These are phyloP conservation scores for Hesperia comma DNA, from an alignment of 2,888 invertebrate species.

Conservation along the genomic window DNA sequence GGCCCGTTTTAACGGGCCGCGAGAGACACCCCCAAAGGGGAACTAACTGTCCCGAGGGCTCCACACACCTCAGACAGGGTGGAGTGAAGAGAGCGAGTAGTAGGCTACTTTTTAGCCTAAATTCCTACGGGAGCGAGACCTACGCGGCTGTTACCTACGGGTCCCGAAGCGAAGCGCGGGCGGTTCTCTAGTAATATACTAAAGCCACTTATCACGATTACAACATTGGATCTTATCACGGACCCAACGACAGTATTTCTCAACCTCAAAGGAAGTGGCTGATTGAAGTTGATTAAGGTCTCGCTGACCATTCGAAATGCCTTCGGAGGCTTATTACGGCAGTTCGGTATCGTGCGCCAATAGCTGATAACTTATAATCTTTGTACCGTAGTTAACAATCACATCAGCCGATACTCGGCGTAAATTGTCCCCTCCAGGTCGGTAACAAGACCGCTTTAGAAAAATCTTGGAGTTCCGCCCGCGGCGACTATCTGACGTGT, in stretches of 20 bases:
- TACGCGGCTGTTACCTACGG: too few relatives aligned
- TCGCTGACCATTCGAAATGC: conserved; percentile 29
- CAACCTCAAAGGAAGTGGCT: conserved; percentile 21
- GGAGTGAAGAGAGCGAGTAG: too few relatives aligned
- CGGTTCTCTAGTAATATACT: not conserved
- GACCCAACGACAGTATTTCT: conserved; percentile 13
- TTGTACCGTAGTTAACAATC: conserved; percentile 75
- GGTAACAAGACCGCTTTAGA: conserved; percentile 41
- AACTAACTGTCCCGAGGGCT: too few relatives aligned
- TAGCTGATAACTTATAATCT: conserved; percentile 76
- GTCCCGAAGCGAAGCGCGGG: too few relatives aligned
- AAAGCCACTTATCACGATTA: not conserved
- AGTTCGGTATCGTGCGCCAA: conserved; percentile 60
- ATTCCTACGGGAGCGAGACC: too few relatives aligned
- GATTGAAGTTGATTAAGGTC: conserved; percentile 28
- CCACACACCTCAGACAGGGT: too few relatives aligned
- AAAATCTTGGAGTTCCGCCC: conserved; percentile 27
- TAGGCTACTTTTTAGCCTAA: too few relatives aligned
- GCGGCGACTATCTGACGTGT: conserved; percentile 23
- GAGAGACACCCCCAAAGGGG: too few relatives aligned
- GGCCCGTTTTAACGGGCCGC: too few relatives aligned
- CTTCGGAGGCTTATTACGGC: conserved; percentile 42
- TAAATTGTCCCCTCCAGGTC: conserved; percentile 77
- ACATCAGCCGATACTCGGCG: conserved; percentile 62
- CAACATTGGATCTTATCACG: not conserved